Base-by-base conservation (phyloP, 1,140 invertebrate species). In the Aphidius gifuensis region DNA sequence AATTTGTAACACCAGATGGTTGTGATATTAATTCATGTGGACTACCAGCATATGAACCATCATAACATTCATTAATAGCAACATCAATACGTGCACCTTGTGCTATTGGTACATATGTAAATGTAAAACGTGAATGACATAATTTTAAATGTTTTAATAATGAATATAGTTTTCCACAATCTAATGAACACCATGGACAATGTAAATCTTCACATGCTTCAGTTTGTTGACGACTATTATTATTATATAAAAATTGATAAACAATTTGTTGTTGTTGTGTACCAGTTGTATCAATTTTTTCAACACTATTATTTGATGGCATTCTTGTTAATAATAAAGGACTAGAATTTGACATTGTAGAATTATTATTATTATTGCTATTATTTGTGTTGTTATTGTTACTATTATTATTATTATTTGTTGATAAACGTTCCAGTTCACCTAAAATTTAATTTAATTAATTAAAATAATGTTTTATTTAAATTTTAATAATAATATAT, bases 201-300 rank as follows among this genome's bases (percentile, higher is more conserved):
- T 91, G 88, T 9, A 96, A 83, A 80, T 97, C 94, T 70, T 94
- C 91, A 46, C 92, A 88, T 23, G 94, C 92, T 80, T 97, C 94
- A 1, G 94, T 98, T 80, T 96, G 94, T 76, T 97, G 95, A 40
- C 94, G 83, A 44, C 91, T 93, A 75, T 95, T 96, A 76, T 96
- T 96, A 77, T 96, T 96, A 74, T 96, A 97, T 62, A 96, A 85
- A 82, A 98, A 97, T 80, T 97, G 94, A 82, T 97, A 98, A 62
- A 95, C 91, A 60, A 97, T 92, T 80, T 92, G 89, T 32, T 32
- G 89, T 32, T 32, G 23, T 43, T 74, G 77, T 9, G 71, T 73
- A 61, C 64, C 65, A 80, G 80, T 69, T 9, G 66, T 66, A 23
- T 79, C 75, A 16, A 67, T 62, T 61, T 80, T 80, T 38, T 76